Conservation (phyloP, 2,888 invertebrate genomes). For the Drosophila colorata region DNA sequence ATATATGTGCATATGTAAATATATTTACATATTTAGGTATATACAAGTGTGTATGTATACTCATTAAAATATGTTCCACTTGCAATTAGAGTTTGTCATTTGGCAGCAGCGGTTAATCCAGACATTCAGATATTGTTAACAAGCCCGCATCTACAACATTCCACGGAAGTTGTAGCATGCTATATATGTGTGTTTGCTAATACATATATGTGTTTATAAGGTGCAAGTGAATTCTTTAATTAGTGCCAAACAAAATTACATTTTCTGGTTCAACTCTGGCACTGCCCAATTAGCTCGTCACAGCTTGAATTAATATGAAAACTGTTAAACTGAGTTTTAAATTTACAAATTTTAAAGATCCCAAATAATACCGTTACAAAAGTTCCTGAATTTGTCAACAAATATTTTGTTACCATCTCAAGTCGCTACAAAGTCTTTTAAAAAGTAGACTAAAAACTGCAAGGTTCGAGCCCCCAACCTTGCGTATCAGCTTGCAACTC, state of each 20-base stretch:
- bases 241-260: constrained; percentile 30
- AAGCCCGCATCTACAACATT: constrained; percentile 26
- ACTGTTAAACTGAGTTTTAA: background rate
- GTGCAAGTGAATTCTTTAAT: constrained; percentile 27
- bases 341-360: no score
- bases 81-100: constrained; percentile 80
- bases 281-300: constrained; percentile 29
- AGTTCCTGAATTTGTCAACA: no score
- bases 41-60: constrained; percentile 20
- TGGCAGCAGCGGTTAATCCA: constrained; percentile 60
- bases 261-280: constrained; percentile 6
- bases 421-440: no score
- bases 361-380: background rate
- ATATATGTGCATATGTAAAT: constrained; percentile 21
- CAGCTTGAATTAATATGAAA: background rate
- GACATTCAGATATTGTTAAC: constrained; percentile 59
- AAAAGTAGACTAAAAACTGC: no score
- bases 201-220: background rate
- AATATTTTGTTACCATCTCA: no score
- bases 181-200: background rate
- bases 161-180: background rate
- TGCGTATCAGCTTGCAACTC: no score
- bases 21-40: constrained; percentile 9
- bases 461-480: no score
- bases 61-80: constrained; percentile 76